A percentile compares a stretch with the other conserved stretches of the same genome.
phyloP scores from a whole-genome alignment of 2,113 vertebrate genomes.

The Rhombomys opimus region DNA sequence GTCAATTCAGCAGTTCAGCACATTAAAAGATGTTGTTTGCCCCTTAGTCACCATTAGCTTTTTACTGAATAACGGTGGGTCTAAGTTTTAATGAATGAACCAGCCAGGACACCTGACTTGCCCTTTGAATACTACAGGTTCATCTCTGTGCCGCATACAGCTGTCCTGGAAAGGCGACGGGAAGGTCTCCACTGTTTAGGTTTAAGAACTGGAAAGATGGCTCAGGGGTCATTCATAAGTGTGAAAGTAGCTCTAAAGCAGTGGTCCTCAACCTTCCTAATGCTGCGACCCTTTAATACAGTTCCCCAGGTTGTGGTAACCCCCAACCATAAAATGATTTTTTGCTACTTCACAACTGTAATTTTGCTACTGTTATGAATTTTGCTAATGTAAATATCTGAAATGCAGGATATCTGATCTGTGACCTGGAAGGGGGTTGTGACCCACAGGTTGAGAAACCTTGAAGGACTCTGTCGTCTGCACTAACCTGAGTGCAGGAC shows the following conservation, averaged over 20 bases:
- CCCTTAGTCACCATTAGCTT: conserved; percentile 40
- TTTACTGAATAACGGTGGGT: neutral
- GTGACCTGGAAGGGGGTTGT: neutral
- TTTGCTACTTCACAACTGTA: neutral
- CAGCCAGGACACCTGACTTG: conserved; percentile 12
- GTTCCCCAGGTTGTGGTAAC: neutral
- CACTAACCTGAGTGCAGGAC: neutral
- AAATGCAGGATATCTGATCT: neutral
- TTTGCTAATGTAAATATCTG: neutral
- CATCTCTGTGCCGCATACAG: neutral
- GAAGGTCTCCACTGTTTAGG: neutral
- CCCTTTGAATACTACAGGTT: neutral
- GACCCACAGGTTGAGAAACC: neutral
- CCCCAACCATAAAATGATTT: neutral
- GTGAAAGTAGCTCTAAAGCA: neutral
- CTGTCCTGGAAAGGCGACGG: neutral
- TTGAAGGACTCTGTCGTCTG: neutral
- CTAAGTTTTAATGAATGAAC: conserved; percentile 9
- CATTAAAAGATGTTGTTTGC: neutral
- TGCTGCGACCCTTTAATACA: neutral
- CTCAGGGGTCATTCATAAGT: neutral
- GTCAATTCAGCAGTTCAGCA: conserved; percentile 25
- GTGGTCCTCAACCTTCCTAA: neutral
- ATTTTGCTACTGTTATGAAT: neutral
- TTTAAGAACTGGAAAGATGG: neutral